Evolutionary conservation across 2,888 invertebrate species (phyloP), one percentile per base, ranked within the genome.

Genomic region (Chrysomela aeneicollis): DNA sequence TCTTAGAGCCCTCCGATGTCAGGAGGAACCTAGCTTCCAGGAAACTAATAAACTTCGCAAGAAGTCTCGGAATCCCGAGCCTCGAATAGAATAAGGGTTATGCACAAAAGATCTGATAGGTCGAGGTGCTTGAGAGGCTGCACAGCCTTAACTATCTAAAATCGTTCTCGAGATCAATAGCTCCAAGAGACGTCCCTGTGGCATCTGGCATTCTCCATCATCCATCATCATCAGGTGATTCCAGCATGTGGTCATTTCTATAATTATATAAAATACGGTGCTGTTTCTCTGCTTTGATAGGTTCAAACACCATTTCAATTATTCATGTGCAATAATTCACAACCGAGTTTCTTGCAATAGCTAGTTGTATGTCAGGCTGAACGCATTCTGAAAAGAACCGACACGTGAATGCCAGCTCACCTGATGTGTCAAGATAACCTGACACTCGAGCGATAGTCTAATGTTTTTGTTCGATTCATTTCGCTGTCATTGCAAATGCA

Each of bases 301-400:
- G n/a, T 42, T 42, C 15, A 2, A 42, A 42, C 42, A 42, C 42
- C 15, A 42, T 57, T 57, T 26, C 47, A 22, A 57, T 57, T 57
- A 57, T 57, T 47, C 42, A 46, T 49, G 15, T 46, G 26, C 15
- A 15, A 42, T 42, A 57, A 57, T 57, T 57, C 46, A 57, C 46
- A 22, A 46, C 26, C 46, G 46, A 22, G 26, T 57, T 17, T 57
- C 57, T 57, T 57, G 42, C 57, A 46, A 46, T 37, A 17, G 55
- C 58, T 65, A n/a, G 66, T 53, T 59, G 55, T 62, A 62, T 66
- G 55, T 66, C 66, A 66, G 46, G 3, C 55, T 55, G 62, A 54
- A 32, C 62, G 55, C 66, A 59, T 66, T 59, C 49, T 30, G 49
- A 66, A 57, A 42, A 32, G 19, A 19, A 22, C 17, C 46, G 21